Base-by-base conservation (phyloP, 2,888 invertebrate species). In the Drosophila subquinaria region DNA sequence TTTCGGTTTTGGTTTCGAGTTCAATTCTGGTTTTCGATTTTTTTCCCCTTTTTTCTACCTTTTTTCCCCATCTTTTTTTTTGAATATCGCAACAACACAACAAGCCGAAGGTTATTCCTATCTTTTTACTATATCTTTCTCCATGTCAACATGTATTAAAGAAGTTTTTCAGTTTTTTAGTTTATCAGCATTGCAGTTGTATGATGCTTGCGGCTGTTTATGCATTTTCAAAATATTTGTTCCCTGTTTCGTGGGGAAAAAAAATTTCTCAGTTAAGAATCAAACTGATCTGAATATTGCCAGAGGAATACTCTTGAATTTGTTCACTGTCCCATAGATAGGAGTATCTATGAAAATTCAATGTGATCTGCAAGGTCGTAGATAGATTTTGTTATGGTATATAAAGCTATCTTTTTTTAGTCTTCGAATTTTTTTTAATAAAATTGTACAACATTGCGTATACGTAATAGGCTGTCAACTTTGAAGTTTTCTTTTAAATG, bases 21-120 rank as follows among this genome's bases (percentile, higher is more conserved):
- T 27, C 51, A 43, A 40, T 48, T 36, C 43, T 43, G 17, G 6
- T 35, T 23, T 15, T 11, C 10, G 47, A 68, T 64, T 81, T 78
- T 68, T 52, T 50, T 65, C 23, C 48, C 10, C 10, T 20, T 40
- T 35, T 36, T 30, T 4, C 13, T 13, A 4, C n/a, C n/a, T 13
- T 27, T 3, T 42, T 55, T 27, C 5, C 23, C 23, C 23, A 30
- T 17, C 5, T 1, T 9, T 15, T 15, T 15, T 27, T 15, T 33
- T 10, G n/a, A 51, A 35, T n/a, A 13, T 27, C 27, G 6, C 5
- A 23, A 23, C 43, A 23, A 45, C 8, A 6, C 23, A 45, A 17
- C 50, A 13, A 35, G 15, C 13, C 35, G 15, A 4, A 20, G 43
- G 4, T 43, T 20, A 10, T 20, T 20, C 4, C 11, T 10, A 42